These are phyloP conservation scores for Bucco capensis DNA, from an alignment of 2,113 vertebrate genomes.

Conservation along the genomic window DNA sequence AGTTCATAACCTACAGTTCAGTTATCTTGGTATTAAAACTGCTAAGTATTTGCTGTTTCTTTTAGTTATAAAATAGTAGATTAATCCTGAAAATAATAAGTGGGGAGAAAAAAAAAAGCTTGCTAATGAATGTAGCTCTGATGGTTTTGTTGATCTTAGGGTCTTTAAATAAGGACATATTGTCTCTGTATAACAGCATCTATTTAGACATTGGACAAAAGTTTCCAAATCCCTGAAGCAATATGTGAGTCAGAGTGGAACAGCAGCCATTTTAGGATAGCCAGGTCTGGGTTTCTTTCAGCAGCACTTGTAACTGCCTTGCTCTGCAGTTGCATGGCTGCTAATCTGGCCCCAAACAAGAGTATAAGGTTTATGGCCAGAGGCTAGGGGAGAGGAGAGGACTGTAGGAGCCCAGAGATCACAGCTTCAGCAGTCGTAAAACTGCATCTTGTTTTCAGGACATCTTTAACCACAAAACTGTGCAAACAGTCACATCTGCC, in stretches of 20 bases:
- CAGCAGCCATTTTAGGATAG: not conserved
- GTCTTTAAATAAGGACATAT: not conserved
- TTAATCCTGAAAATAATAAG: not conserved
- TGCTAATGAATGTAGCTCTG: not conserved
- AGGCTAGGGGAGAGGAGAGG: not conserved
- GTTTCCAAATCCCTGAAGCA: fast-evolving
- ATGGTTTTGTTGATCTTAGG: not conserved
- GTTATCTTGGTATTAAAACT: not conserved
- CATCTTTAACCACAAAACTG: not conserved
- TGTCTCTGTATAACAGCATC: not conserved
- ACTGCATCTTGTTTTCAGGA: not conserved
- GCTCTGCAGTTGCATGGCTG: not conserved
- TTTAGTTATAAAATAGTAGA: not conserved
- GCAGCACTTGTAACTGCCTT: not conserved
- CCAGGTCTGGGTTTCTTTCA: not conserved
- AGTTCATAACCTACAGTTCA: not conserved
- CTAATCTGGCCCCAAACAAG: not conserved
- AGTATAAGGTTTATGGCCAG: not conserved
- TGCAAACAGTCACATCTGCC: not conserved
- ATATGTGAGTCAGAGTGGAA: not conserved
- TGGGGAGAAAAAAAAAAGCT: not conserved
- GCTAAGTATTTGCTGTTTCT: not conserved
- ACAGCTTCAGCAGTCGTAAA: not conserved
- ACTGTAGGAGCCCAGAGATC: not conserved
- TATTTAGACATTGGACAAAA: not conserved